Evolutionary conservation across 2,888 invertebrate species (phyloP), one percentile per base, ranked within the genome.

Genomic region (Cryptophagus acutangulus): DNA sequence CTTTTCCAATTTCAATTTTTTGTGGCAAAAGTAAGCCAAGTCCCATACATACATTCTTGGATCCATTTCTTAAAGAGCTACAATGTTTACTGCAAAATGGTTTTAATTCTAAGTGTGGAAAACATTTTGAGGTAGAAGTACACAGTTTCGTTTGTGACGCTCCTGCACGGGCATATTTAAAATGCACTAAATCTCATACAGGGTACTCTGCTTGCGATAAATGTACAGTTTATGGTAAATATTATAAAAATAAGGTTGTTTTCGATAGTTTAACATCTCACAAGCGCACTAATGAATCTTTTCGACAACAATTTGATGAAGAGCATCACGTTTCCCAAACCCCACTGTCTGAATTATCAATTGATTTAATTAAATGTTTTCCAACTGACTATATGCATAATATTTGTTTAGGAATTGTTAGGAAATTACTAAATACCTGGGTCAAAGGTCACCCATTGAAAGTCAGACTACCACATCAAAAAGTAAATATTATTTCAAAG

Each of bases 191-290:
- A 28, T 36, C 40, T n/a, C 46, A 46, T 36, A 36, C 31, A 10
- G 46, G 46, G n/a, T 46, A 44, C 39, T 35, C 36, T 2, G 17
- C 30, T 13, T 45, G 42, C 33, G 42, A 42, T 17, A 45, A 43
- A 28, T 20, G 20, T 20, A 20, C 20, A 9, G 9, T 20, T 6
- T 20, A 20, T 20, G 20, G 20, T 9, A 9, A 20, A 20, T 9
- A 20, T 9, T 20, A 20, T 9, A 9, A 6, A 20, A 20, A 20
- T 9, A 20, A 20, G 9, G 20, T 20, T 8, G 9, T 20, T 20
- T 20, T 20, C 9, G 9, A 6, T 8, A 9, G 9, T 20, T 20
- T 20, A 20, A 9, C 6, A 8, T 20, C 6, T 20, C 20, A 6
- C 9, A 20, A 20, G 20, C 6, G 20, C 6, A 20, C 6, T 20